A percentile compares a stretch with the other conserved stretches of the same genome.
Conservation (phyloP, 2,113 vertebrate genomes). For the Mustela lutreola region DNA sequence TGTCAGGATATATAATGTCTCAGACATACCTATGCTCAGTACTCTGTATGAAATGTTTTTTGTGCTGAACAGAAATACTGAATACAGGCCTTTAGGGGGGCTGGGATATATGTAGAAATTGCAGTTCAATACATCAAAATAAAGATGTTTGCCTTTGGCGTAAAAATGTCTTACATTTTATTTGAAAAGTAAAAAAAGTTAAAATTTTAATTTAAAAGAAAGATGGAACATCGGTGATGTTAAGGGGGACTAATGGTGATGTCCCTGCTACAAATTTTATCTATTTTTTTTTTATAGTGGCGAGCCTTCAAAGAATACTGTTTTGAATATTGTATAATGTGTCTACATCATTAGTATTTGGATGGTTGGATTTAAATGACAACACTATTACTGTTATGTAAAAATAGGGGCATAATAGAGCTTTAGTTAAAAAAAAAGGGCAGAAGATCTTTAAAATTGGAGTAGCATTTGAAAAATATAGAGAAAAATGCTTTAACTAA, state of each 20-base stretch:
- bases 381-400: conserved; percentile 27
- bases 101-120: not conserved
- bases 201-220: not conserved
- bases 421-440: not conserved
- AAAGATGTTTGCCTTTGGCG: not conserved
- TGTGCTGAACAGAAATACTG: not conserved
- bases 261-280: not conserved
- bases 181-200: conserved; percentile 37
- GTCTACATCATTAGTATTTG: conserved; percentile 68
- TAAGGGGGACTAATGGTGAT: not conserved
- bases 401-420: conserved; percentile 43
- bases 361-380: conserved; percentile 63
- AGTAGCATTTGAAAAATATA: conserved; percentile 2
- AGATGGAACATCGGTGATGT: not conserved
- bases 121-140: not conserved
- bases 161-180: not conserved
- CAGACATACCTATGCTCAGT: not conserved
- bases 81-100: not conserved
- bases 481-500: conserved; percentile 53
- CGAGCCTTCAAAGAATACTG: not conserved
- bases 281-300: conserved; percentile 30
- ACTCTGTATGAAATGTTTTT: not conserved
- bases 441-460: not conserved
- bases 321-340: conserved; percentile 52
- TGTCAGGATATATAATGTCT: not conserved